phyloP scores from a whole-genome alignment of 1,140 invertebrate species.

The Papilio polytes region DNA sequence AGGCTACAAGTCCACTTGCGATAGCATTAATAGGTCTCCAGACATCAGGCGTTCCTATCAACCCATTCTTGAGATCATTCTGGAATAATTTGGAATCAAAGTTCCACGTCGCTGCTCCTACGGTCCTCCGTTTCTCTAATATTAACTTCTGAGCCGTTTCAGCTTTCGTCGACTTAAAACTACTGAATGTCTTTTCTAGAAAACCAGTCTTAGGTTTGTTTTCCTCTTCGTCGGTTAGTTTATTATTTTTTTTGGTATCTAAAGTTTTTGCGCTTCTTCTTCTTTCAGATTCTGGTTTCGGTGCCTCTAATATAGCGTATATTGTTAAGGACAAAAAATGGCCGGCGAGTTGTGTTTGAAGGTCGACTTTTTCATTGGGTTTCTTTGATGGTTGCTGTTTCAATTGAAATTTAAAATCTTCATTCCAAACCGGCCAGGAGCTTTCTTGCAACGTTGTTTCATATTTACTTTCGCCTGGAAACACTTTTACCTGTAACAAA shows the following conservation, averaged over 20 bases:
- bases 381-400: conserved; percentile 79
- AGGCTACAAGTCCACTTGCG: conserved; percentile 85
- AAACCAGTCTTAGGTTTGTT: conserved; percentile 68
- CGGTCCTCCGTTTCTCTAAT: conserved; percentile 86
- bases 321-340: conserved; percentile 90
- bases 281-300: conserved; percentile 70
- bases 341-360: conserved; percentile 85
- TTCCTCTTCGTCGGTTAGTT: conserved; percentile 74
- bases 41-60: conserved; percentile 89
- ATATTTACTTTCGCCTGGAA: conserved; percentile 89
- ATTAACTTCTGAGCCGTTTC: conserved; percentile 78
- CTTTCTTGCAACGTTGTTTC: conserved; percentile 89
- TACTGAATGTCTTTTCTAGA: conserved; percentile 71
- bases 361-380: conserved; percentile 63
- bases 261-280: conserved; percentile 69
- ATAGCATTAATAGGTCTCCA: conserved; percentile 90
- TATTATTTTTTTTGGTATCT: conserved; percentile 78
- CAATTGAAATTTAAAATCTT: conserved; percentile 89
- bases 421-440: conserved; percentile 91
- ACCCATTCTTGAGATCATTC: conserved; percentile 85
- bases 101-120: conserved; percentile 89
- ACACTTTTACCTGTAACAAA: conserved; percentile 88
- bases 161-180: conserved; percentile 74
- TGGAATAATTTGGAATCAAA: conserved; percentile 88
- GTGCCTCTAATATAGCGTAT: conserved; percentile 88